These are phyloP conservation scores for Lucifuga dentata DNA, from an alignment of 2,113 vertebrate genomes.

Conservation along the genomic window DNA sequence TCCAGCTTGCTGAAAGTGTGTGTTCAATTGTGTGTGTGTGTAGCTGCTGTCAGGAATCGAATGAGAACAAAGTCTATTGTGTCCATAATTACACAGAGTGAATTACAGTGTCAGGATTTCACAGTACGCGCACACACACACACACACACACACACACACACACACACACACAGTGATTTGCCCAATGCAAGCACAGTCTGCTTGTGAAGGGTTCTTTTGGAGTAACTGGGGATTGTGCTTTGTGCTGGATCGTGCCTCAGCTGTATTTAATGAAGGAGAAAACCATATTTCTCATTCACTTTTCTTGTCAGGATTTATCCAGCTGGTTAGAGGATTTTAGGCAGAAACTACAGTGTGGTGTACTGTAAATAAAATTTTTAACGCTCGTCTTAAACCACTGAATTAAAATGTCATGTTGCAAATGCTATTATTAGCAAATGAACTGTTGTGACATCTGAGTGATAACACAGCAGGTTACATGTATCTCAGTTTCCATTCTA, in stretches of 20 bases:
- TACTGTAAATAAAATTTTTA: background rate
- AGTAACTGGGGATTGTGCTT: conserved; percentile 15
- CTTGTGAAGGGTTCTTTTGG: background rate
- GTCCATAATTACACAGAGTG: conserved; percentile 5
- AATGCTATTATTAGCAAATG: no score
- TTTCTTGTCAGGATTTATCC: conserved; percentile 11
- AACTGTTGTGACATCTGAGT: no score
- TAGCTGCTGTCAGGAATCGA: conserved; percentile 12
- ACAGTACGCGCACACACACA: no score
- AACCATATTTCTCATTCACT: conserved; percentile 10
- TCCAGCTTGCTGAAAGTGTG: background rate
- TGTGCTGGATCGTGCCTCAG: conserved; percentile 6
- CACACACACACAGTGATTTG: no score
- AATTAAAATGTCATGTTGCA: no score
- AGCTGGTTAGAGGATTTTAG: conserved; percentile 14
- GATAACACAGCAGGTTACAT: no score
- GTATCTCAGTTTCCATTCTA: no score
- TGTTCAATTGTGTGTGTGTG: conserved; percentile 2
- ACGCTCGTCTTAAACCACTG: no score
- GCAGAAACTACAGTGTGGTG: background rate
- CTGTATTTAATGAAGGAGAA: conserved; percentile 30
- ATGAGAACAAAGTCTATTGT: conserved; percentile 14
- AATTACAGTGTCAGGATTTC: conserved; percentile 17
- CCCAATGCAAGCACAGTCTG: background rate
- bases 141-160: no score